phyloP scores from a whole-genome alignment of 2,113 vertebrate genomes.

The Podarcis muralis region DNA sequence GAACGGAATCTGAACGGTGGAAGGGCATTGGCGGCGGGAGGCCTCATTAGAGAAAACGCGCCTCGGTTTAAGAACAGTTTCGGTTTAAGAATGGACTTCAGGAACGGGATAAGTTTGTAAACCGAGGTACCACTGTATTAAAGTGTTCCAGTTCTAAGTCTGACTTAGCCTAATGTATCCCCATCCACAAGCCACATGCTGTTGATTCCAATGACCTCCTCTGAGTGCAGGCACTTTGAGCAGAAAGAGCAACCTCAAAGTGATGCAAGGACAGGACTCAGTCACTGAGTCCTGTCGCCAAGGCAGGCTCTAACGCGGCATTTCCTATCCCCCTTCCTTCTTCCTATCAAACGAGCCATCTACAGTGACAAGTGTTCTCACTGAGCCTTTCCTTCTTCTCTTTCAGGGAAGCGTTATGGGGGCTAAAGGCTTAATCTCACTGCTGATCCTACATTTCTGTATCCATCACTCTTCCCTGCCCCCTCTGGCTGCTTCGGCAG shows the following conservation, averaged over 20 bases:
- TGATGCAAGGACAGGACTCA: background rate
- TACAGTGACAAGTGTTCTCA: constrained; percentile 83
- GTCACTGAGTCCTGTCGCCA: background rate
- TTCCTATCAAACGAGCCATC: constrained; percentile 81
- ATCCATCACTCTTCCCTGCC: constrained; percentile 56
- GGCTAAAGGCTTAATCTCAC: constrained; percentile 73
- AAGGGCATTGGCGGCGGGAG: too few relatives aligned
- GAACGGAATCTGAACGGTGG: too few relatives aligned
- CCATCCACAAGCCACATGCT: background rate
- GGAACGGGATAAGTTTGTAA: too few relatives aligned
- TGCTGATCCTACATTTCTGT: constrained; percentile 71
- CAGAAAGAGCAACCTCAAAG: background rate
- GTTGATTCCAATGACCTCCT: background rate
- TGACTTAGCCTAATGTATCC: background rate
- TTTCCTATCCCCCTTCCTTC: constrained; percentile 31
- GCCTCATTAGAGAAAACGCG: too few relatives aligned
- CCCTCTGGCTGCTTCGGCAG: constrained; percentile 41
- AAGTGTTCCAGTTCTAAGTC: background rate
- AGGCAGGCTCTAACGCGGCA: background rate
- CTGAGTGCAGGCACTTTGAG: background rate
- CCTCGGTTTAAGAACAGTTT: too few relatives aligned
- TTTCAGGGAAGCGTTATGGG: constrained; percentile 75
- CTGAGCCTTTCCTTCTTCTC: constrained; percentile 83
- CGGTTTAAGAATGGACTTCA: too few relatives aligned
- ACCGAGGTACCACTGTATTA: background rate